These are phyloP conservation scores for Fopius arisanus DNA, from an alignment of 1,140 invertebrate genomes.

Conservation along the genomic window DNA sequence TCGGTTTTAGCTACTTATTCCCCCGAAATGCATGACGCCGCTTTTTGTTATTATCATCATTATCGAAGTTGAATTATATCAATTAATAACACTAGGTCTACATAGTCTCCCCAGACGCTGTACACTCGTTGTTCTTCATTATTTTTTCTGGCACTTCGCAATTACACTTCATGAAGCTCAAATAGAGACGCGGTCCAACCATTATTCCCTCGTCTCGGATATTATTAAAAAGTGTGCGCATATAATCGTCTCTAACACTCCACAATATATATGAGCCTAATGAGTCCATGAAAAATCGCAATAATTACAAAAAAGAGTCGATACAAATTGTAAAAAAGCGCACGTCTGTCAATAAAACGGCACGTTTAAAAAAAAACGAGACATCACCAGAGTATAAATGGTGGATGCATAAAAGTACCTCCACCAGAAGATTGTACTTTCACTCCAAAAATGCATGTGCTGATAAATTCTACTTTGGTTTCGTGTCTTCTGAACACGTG, in stretches of 20 bases:
- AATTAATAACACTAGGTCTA: not conserved
- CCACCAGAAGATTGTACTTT: constrained; percentile 33
- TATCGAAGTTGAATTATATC: not conserved
- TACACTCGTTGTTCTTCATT: constrained; percentile 3
- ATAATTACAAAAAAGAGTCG: not conserved
- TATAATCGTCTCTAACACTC: constrained; percentile 5
- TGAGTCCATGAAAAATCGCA: not conserved
- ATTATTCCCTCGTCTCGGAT: constrained; percentile 54
- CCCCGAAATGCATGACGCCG: not conserved
- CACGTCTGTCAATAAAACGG: not conserved
- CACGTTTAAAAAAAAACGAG: constrained; percentile 17
- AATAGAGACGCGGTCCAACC: constrained; percentile 59
- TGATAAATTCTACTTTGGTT: constrained; percentile 34
- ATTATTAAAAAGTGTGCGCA: constrained; percentile 45
- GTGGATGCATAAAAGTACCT: constrained; percentile 10
- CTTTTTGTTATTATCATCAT: not conserved
- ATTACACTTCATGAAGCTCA: constrained; percentile 61
- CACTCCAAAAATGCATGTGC: constrained; percentile 42
- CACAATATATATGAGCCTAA: constrained; percentile 12
- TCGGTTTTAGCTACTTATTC: not conserved
- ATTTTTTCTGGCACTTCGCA: constrained; percentile 51
- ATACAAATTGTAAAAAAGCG: not conserved
- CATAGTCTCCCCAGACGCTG: not conserved
- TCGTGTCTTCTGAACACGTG: not conserved
- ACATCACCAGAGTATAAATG: not conserved